Evolutionary conservation across 1,140 invertebrate species (phyloP), one percentile per base, ranked within the genome.

Genomic region (Melanaphis sacchari): DNA sequence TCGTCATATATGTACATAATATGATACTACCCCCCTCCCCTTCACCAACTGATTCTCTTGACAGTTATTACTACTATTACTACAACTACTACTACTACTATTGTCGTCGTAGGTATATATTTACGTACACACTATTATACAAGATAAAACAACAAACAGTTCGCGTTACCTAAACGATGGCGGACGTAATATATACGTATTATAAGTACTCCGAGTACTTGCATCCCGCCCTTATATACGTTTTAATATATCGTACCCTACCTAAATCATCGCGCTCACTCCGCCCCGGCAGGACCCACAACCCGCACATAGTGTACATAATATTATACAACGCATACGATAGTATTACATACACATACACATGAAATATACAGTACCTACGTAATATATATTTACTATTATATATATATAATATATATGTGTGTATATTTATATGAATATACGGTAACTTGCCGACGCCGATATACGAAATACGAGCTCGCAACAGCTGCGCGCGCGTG

Each of bases 401-500:
- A 22, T 81, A 82, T 38, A 21, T n/a, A 81, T 81, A 81, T 21
- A 36, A 26, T 59, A 59, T 59, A 59, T 24, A 5, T 54, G 18
- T n/a, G n/a, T n/a, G n/a, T n/a, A n/a, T n/a, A n/a, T n/a, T n/a
- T n/a, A n/a, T n/a, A n/a, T 22, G 21, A 43, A 9, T 76, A 76
- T 38, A 40, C 81, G 81, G 36, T 40, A 40, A 46, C 84, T 26
- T 31, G 85, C 26, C 82, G 82, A 40, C 82, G 40, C 1, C 41
- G 31, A 46, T 11, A 49, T 15, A 8, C 26, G 84, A 87, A 46
- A 87, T 41, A 41, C 41, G 87, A 41, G 40, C 84, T 41, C 41
- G 15, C 84, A 31, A 87, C 82, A 85, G 40, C 84, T 87, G 84
- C 87, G 46, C 87, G 46, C 31, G 85, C 31, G 85, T 46, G 85